These are phyloP conservation scores for Fissipunctia ypsillon DNA, from an alignment of 2,888 invertebrate genomes.

Conservation along the genomic window DNA sequence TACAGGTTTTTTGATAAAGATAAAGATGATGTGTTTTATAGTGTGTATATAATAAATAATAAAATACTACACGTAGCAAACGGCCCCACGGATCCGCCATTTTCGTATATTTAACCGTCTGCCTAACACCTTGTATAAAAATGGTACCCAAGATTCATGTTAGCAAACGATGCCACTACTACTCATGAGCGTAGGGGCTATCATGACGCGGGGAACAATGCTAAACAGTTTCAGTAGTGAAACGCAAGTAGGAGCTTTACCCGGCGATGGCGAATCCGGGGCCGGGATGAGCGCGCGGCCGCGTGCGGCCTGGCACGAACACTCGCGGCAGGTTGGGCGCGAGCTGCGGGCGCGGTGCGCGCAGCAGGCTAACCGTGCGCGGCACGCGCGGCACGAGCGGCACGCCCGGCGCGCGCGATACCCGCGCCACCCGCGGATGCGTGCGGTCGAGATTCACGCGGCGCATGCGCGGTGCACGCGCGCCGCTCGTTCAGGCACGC, in stretches of 20 bases:
- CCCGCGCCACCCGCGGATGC: constrained; percentile 38
- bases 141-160: background rate
- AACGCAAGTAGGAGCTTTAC: background rate
- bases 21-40: too few relatives aligned
- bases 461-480: constrained; percentile 47
- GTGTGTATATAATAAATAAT: too few relatives aligned
- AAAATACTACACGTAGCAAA: too few relatives aligned
- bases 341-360: background rate
- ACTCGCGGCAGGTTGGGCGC: background rate
- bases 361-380: background rate
- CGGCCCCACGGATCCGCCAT: too few relatives aligned
- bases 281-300: background rate
- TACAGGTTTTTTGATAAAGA: too few relatives aligned
- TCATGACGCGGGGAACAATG: background rate
- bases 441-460: constrained; percentile 27
- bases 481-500: constrained; percentile 14
- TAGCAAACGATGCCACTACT: background rate
- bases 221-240: background rate
- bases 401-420: background rate
- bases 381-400: background rate
- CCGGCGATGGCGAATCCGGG: background rate
- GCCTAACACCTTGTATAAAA: too few relatives aligned
- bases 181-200: too few relatives aligned
- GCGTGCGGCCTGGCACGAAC: background rate
- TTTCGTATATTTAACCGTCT: too few relatives aligned